Evolutionary conservation across 1,140 invertebrate genomes (phyloP).

Genomic region (Oryctes rhinoceros): DNA sequence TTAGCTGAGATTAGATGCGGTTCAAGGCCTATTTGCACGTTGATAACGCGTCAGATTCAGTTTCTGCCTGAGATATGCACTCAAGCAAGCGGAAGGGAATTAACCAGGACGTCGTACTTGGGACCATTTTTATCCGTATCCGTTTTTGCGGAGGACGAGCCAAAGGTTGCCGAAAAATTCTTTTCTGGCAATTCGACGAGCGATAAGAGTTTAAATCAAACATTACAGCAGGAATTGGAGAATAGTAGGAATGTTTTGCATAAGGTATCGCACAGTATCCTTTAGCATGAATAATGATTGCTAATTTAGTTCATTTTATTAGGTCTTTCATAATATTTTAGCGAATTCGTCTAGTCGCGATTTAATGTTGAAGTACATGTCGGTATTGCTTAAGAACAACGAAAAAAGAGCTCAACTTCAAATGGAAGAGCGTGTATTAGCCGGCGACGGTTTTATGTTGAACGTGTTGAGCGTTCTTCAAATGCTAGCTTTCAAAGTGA

Average conservation of each 20-base stretch:
- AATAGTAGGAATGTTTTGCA: slow-evolving; percentile 76
- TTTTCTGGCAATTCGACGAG: slow-evolving; percentile 66
- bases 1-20: slow-evolving; percentile 75
- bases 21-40: slow-evolving; percentile 77
- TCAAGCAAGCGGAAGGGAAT: slow-evolving; percentile 79
- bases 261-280: slow-evolving; percentile 65
- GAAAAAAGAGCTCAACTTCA: slow-evolving; percentile 89
- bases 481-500: slow-evolving; percentile 85
- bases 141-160: slow-evolving; percentile 92
- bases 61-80: slow-evolving; percentile 80
- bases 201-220: slow-evolving; percentile 69
- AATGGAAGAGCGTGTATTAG: slow-evolving; percentile 83
- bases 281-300: background rate
- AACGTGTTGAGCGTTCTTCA: slow-evolving; percentile 92
- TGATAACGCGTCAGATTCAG: slow-evolving; percentile 77
- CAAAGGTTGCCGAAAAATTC: slow-evolving; percentile 76
- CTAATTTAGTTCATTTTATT: background rate
- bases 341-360: slow-evolving; percentile 80
- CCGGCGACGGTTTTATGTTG: slow-evolving; percentile 93
- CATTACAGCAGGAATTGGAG: slow-evolving; percentile 77
- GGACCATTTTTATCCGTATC: slow-evolving; percentile 91
- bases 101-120: slow-evolving; percentile 83
- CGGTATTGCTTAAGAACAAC: slow-evolving; percentile 79
- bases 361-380: slow-evolving; percentile 79
- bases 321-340: slow-evolving; percentile 78